Conservation (phyloP, 2,888 invertebrate species). For the Leptopilina syphax region DNA sequence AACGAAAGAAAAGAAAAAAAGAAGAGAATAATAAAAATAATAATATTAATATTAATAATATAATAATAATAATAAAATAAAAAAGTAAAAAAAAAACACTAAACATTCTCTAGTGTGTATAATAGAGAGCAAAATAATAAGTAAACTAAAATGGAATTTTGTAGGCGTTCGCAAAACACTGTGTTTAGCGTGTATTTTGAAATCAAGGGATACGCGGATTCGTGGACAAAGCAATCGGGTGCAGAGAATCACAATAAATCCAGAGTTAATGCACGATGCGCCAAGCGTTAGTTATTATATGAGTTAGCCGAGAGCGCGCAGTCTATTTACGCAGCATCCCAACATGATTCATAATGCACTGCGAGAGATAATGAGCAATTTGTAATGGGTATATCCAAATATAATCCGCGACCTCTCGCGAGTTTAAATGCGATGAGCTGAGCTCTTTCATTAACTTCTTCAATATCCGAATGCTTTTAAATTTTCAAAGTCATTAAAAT, state of each 20-base stretch:
- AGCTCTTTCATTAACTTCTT: conserved; percentile 36
- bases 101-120: neutral
- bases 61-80: too few species aligned
- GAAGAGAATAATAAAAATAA: too few species aligned
- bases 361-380: conserved; percentile 73
- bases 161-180: neutral
- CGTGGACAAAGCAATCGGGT: conserved; percentile 72
- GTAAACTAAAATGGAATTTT: conserved; percentile 19
- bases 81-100: neutral
- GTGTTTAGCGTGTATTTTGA: neutral
- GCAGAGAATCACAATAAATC: conserved; percentile 75
- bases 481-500: conserved; percentile 5
- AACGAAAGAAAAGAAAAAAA: too few species aligned
- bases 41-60: too few species aligned
- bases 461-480: conserved; percentile 29
- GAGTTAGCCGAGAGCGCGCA: conserved; percentile 67
- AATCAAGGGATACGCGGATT: conserved; percentile 57
- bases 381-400: conserved; percentile 67
- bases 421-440: conserved; percentile 30
- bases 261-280: conserved; percentile 69
- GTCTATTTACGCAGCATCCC: conserved; percentile 69
- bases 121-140: neutral
- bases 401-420: conserved; percentile 50
- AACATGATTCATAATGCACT: conserved; percentile 70
- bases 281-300: conserved; percentile 70